Conservation (phyloP, 1,140 invertebrate species). For the Hyles euphorbiae region DNA sequence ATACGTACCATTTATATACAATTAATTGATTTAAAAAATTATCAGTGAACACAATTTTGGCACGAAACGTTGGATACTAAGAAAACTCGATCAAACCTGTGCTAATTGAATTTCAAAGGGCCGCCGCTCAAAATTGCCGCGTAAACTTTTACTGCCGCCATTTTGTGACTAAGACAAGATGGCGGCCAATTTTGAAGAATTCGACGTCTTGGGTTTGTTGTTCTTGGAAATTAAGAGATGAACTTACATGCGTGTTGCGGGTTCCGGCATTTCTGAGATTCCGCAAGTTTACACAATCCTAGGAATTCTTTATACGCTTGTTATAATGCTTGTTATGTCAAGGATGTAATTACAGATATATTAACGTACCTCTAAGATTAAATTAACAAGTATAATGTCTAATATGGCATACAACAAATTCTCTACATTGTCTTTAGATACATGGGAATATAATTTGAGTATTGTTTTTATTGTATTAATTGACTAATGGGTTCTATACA, state of each 20-base stretch:
- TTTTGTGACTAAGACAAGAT: slow-evolving; percentile 18
- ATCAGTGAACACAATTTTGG: background rate
- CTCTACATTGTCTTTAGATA: too few species aligned
- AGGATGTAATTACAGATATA: too few species aligned
- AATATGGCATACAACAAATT: too few species aligned
- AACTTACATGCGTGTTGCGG: background rate
- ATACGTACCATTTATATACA: too few species aligned
- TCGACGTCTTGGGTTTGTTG: slow-evolving; percentile 15
- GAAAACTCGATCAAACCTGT: background rate
- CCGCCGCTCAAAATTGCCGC: slow-evolving; percentile 1
- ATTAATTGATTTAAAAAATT: background rate
- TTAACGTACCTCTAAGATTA: too few species aligned
- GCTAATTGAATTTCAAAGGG: slow-evolving; percentile 11
- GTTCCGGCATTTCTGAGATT: slow-evolving; percentile 1
- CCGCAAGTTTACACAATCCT: too few species aligned
- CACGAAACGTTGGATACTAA: background rate
- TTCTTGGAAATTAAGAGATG: slow-evolving; percentile 13
- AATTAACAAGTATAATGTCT: too few species aligned
- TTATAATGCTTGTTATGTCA: too few species aligned
- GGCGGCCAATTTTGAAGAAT: slow-evolving; percentile 15
- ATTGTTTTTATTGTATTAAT: too few species aligned
- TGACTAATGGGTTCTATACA: too few species aligned
- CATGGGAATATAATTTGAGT: too few species aligned
- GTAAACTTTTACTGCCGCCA: slow-evolving; percentile 7
- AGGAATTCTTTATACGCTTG: too few species aligned